phyloP scores from a whole-genome alignment of 92 coral and sea anemone species.

The Actinostola sp. region DNA sequence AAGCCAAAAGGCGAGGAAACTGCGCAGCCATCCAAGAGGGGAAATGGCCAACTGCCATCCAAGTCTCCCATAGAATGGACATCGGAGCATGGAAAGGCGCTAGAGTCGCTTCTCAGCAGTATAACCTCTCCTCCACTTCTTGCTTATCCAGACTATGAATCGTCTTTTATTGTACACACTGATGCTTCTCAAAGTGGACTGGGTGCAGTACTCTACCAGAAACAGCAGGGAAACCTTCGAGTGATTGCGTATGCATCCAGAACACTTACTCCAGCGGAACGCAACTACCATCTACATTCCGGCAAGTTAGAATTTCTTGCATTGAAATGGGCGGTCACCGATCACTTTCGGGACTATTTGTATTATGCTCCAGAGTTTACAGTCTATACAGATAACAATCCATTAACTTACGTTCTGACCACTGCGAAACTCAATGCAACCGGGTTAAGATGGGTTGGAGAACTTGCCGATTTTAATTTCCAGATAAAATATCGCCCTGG shows the following conservation, averaged over 20 bases:
- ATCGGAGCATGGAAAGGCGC: no score
- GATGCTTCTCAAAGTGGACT: conserved; percentile 18
- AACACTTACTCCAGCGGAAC: conserved; percentile 4
- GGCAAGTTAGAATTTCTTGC: conserved; percentile 15
- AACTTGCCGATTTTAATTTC: conserved; percentile 23
- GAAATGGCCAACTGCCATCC: no score
- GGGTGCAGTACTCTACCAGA: conserved; percentile 11
- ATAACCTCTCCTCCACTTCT: no score
- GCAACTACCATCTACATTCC: conserved; percentile 6
- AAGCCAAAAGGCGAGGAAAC: no score
- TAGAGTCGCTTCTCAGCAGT: no score
- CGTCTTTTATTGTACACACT: neutral
- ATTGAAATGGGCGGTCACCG: no score
- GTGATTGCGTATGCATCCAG: conserved; percentile 22
- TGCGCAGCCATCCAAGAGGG: no score
- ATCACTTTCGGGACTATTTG: conserved; percentile 24
- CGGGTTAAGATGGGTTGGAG: conserved; percentile 23
- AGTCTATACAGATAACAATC: no score
- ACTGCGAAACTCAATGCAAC: conserved; percentile 16
- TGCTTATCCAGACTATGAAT: conserved; percentile 4
- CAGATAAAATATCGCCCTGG: conserved; percentile 19
- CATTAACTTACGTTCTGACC: no score
- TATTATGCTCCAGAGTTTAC: conserved; percentile 14
- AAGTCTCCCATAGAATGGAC: no score
- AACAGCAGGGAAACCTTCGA: neutral